Evolutionary conservation across 1,140 invertebrate species (phyloP), one percentile per base, ranked within the genome.

Genomic region (Chironomus tepperi): DNA sequence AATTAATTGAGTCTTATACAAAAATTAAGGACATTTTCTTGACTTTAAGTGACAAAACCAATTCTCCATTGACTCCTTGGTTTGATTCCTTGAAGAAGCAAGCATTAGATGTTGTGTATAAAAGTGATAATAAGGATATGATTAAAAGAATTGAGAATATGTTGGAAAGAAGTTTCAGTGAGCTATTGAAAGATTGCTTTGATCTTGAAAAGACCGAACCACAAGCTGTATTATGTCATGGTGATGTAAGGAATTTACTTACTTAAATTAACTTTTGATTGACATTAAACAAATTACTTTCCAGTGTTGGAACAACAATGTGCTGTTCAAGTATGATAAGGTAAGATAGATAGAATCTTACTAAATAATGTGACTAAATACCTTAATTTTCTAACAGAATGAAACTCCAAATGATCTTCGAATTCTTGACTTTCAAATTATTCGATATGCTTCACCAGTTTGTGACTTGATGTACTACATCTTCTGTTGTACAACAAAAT

Each of bases 351-450:
- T 43, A 43, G 10, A 43, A 43, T 43, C 10, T 43, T 43, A 43
- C 42, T 7, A 43, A 43, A 43, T 7, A 43, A 43, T 7, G 42
- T 43, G 10, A 10, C 42, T 7, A 43, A 43, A 7, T 43, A 10
- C 9, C 16, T 70, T 2, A 8, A 70, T 19, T 70, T 6, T 70
- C 16, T 19, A 75, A 75, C 10, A 74, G 3, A 34, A 75, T 42
- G 21, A 75, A 9, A 19, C 18, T 42, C 75, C 78, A 19, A 43
- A 77, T 7, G 79, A 80, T 64, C 80, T 80, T 9, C 77, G 84
- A 47, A 77, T 86, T n/a, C 79, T 86, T 7, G 86, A 87, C 73
- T 86, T 86, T 74, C 85, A 86, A 76, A 76, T 86, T 43, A 78
- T 84, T 18, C 80, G 84, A 74, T 83, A 81, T 73, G 77, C 79